Evolutionary conservation across 2,113 vertebrate genomes (phyloP), one percentile per base, ranked within the genome.

Genomic region (Gavialis gangeticus): DNA sequence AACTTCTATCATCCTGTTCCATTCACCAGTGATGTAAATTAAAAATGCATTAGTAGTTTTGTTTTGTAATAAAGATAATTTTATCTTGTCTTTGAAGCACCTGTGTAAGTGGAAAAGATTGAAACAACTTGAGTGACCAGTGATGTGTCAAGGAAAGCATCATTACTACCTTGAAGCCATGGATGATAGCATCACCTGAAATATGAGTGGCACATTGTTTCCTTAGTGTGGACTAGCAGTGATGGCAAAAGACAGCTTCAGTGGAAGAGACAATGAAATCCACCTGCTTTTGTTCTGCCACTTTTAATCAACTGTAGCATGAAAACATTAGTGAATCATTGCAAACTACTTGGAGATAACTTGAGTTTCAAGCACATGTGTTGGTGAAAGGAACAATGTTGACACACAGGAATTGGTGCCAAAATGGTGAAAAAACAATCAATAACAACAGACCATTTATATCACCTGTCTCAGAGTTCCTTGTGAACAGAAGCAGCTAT

Each of bases 61-160:
- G 11, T 21, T 67, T 6, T 58, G 75, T 75, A 1, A 14, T 90
- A n/a, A 86, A 79, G 84, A 73, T 1, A 54, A 54, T 1, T 46
- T 85, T 80, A 1, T 54, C 95, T 93, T 97, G 22, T 73, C 94
- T 94, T 93, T 64, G 82, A 86, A 97, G 97, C 88, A 89, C 63
- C 81, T 56, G n/a, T 71, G 66, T 96, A 95, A 91, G 59, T 2
- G 19, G 84, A 67, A 95, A 19, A 11, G 67, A 63, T 86, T 56
- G 21, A 64, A 80, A 63, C 16, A 17, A 22, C 34, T 11, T 60
- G 57, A 18, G 30, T 85, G 82, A 62, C 89, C 81, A 82, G 64
- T 90, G 28, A 64, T 22, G 16, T 10, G 4, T 59, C n/a, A 62
- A 86, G 84, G 88, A 91, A 94, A 91, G 66, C 34, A 75, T 63